Conservation (phyloP, 2,797 vertebrate species). For the Chaenodraco wilsoni region DNA sequence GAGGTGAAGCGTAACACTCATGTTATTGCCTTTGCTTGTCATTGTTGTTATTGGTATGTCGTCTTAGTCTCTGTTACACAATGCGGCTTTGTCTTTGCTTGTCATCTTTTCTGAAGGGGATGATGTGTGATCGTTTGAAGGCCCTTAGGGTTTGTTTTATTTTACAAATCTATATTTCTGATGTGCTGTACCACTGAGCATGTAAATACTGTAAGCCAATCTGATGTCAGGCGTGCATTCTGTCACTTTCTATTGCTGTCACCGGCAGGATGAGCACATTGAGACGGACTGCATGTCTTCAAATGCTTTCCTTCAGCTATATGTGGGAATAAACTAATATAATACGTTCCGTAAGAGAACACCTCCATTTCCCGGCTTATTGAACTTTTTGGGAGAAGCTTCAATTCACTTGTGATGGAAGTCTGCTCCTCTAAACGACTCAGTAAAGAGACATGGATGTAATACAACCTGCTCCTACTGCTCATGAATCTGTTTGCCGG, state of each 20-base stretch:
- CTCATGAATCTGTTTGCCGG: slow-evolving; percentile 15
- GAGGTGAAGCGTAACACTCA: slow-evolving; percentile 37
- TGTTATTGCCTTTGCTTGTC: slow-evolving; percentile 54
- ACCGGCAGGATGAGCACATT: slow-evolving; percentile 42
- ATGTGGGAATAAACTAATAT: not conserved
- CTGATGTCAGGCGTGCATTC: slow-evolving; percentile 48
- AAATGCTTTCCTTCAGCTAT: not conserved
- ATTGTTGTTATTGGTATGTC: slow-evolving; percentile 53
- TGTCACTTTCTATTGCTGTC: slow-evolving; percentile 57
- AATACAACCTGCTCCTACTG: slow-evolving; percentile 23
- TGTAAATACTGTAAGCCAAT: slow-evolving; percentile 65
- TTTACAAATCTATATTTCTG: slow-evolving; percentile 56
- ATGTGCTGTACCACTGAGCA: slow-evolving; percentile 49
- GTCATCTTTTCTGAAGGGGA: slow-evolving; percentile 54
- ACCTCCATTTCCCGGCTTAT: not conserved
- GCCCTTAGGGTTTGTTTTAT: slow-evolving; percentile 63
- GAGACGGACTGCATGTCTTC: slow-evolving; percentile 25
- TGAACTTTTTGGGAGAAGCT: not conserved
- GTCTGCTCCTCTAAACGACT: slow-evolving; percentile 1
- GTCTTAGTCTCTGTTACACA: slow-evolving; percentile 58
- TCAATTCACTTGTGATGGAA: not conserved
- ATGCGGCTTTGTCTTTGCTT: slow-evolving; percentile 55
- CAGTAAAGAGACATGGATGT: slow-evolving; percentile 13
- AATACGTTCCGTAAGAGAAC: not conserved
- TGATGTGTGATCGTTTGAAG: slow-evolving; percentile 35